Evolutionary conservation across 2,888 invertebrate genomes (phyloP).

Genomic region (Nomada goodeniana): DNA sequence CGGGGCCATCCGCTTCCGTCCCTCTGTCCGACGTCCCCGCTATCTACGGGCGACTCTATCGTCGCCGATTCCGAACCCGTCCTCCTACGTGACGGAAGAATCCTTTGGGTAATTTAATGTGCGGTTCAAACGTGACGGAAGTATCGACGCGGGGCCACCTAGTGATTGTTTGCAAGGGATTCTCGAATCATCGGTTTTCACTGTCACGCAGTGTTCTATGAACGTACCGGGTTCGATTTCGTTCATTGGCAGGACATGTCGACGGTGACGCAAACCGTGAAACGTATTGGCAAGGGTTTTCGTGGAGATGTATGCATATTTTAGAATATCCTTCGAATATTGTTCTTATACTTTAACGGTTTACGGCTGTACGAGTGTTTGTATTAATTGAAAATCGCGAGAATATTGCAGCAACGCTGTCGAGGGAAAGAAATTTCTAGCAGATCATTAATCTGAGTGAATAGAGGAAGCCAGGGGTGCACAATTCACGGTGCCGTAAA

Average conservation of each 20-base stretch:
- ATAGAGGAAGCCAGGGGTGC: neutral
- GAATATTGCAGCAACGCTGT: too few relatives aligned
- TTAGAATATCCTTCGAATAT: too few relatives aligned
- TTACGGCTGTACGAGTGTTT: too few relatives aligned
- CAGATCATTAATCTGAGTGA: conserved; percentile 1
- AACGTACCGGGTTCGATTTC: too few relatives aligned
- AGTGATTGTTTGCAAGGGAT: conserved; percentile 36
- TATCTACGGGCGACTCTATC: conserved; percentile 6
- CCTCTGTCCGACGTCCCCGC: neutral
- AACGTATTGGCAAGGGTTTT: too few relatives aligned
- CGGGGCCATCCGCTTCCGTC: conserved; percentile 6
- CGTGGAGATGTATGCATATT: too few relatives aligned
- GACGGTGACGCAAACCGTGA: too few relatives aligned
- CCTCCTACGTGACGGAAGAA: conserved; percentile 54
- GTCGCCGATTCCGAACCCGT: conserved; percentile 35
- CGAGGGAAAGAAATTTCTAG: neutral
- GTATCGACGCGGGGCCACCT: conserved; percentile 56
- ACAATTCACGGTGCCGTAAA: neutral
- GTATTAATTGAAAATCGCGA: too few relatives aligned
- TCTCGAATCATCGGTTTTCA: neutral
- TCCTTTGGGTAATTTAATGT: conserved; percentile 58
- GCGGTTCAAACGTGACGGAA: conserved; percentile 66
- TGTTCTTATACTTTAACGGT: too few relatives aligned
- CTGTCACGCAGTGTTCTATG: too few relatives aligned
- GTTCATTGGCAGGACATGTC: too few relatives aligned